phyloP scores from a whole-genome alignment of 2,888 invertebrate genomes.

The Watsonalla binaria region DNA sequence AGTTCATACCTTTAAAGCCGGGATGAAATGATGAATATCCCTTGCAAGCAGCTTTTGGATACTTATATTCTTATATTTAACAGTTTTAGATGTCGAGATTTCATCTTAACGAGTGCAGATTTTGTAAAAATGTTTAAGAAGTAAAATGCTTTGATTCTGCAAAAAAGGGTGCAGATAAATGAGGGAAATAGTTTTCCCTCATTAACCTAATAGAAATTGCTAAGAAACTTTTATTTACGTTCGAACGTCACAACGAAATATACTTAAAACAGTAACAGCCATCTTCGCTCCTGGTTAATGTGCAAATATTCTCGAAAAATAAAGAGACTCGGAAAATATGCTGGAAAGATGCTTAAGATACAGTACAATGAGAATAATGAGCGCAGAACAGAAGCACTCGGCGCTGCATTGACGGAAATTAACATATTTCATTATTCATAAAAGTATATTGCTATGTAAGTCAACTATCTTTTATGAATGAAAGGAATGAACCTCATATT shows the following conservation, averaged over 20 bases:
- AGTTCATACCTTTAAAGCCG: constrained; percentile 15
- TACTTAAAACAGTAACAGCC: background rate
- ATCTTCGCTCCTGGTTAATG: background rate
- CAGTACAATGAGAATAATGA: constrained; percentile 27
- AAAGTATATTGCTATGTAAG: background rate
- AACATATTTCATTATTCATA: constrained; percentile 23
- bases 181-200: too few species aligned
- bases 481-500: too few species aligned
- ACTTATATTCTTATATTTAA: constrained; percentile 13
- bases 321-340: constrained; percentile 11
- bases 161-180: too few species aligned
- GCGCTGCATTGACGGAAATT: constrained; percentile 17
- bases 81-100: background rate
- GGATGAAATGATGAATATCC: constrained; percentile 19
- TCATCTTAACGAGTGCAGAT: background rate
- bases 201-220: too few species aligned
- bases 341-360: constrained; percentile 21
- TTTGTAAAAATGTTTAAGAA: too few species aligned
- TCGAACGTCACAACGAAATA: too few species aligned
- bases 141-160: too few species aligned
- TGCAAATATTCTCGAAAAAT: constrained; percentile 16
- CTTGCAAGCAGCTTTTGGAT: constrained; percentile 14
- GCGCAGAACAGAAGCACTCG: constrained; percentile 12
- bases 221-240: too few species aligned
- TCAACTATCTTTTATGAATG: too few species aligned